Conservation (phyloP, 2,113 vertebrate species). For the Hemibagrus wyckioides region DNA sequence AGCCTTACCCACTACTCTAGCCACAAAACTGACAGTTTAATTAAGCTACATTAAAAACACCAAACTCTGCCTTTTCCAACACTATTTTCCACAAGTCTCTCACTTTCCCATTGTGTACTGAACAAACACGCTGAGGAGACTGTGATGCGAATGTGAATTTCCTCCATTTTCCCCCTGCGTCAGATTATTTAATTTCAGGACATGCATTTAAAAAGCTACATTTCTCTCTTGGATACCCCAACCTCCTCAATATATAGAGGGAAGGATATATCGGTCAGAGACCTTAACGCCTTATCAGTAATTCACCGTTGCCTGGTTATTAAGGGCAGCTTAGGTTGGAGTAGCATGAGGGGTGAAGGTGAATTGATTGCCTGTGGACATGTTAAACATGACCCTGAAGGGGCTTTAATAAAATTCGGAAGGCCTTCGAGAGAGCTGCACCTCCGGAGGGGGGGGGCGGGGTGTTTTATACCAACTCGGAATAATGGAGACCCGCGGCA, state of each 20-base stretch:
- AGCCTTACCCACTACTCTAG: slow-evolving; percentile 19
- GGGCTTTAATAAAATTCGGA: slow-evolving; percentile 82
- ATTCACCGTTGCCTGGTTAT: slow-evolving; percentile 82
- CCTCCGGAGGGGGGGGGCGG: slow-evolving; percentile 57
- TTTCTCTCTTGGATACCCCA: slow-evolving; percentile 71
- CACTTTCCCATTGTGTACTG: not conserved
- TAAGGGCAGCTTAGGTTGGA: slow-evolving; percentile 81
- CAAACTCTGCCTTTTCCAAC: slow-evolving; percentile 4
- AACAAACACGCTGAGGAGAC: slow-evolving; percentile 29
- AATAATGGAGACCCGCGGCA: slow-evolving; percentile 78
- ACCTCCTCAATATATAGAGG: slow-evolving; percentile 70
- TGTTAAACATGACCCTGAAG: slow-evolving; percentile 83
- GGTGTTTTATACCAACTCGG: slow-evolving; percentile 69
- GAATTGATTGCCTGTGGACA: slow-evolving; percentile 86
- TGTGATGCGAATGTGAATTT: slow-evolving; percentile 56
- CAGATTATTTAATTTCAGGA: slow-evolving; percentile 72
- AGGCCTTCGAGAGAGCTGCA: slow-evolving; percentile 71
- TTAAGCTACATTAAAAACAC: slow-evolving; percentile 30
- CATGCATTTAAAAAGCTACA: slow-evolving; percentile 73
- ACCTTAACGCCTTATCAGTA: slow-evolving; percentile 79
- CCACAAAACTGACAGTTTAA: slow-evolving; percentile 28
- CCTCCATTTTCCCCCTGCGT: slow-evolving; percentile 35
- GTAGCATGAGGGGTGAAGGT: slow-evolving; percentile 80
- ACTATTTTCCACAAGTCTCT: slow-evolving; percentile 4
- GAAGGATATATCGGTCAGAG: slow-evolving; percentile 80